phyloP scores from a whole-genome alignment of 1,140 invertebrate genomes.

The Drosophila asahinai region DNA sequence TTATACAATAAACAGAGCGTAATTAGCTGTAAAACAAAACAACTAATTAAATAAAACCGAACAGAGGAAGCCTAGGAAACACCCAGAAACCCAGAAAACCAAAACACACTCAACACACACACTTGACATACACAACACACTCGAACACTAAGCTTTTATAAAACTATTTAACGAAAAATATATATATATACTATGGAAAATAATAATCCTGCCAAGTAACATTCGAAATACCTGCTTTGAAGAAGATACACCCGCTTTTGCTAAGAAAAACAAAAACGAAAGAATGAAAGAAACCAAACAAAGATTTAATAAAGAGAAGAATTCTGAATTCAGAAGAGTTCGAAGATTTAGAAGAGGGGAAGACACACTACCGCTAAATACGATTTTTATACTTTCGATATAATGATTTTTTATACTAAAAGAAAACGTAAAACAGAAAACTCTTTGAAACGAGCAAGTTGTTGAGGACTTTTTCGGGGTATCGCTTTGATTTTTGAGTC shows the following conservation, averaged over 20 bases:
- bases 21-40: constrained; percentile 57
- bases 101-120: constrained; percentile 25
- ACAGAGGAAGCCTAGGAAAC: constrained; percentile 48
- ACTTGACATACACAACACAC: constrained; percentile 41
- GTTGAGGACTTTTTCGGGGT: constrained; percentile 60
- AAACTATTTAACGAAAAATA: constrained; percentile 78
- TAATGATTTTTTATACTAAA: constrained; percentile 83
- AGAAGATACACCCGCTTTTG: constrained; percentile 85
- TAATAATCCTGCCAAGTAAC: constrained; percentile 85
- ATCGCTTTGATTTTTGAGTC: constrained; percentile 66
- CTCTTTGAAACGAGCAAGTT: constrained; percentile 59
- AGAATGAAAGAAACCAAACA: constrained; percentile 42
- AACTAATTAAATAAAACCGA: constrained; percentile 58
- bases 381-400: constrained; percentile 84
- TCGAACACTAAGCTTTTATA: constrained; percentile 78
- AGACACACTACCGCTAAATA: constrained; percentile 71
- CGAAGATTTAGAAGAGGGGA: constrained; percentile 27
- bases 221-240: constrained; percentile 84
- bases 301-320: constrained; percentile 46
- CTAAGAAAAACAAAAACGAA: constrained; percentile 60
- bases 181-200: constrained; percentile 73
- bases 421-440: constrained; percentile 53
- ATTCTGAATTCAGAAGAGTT: constrained; percentile 42
- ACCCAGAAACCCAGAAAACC: constrained; percentile 2
- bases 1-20: constrained; percentile 57